Conservation (phyloP, 2,888 invertebrate species). For the Pammene fasciana region DNA sequence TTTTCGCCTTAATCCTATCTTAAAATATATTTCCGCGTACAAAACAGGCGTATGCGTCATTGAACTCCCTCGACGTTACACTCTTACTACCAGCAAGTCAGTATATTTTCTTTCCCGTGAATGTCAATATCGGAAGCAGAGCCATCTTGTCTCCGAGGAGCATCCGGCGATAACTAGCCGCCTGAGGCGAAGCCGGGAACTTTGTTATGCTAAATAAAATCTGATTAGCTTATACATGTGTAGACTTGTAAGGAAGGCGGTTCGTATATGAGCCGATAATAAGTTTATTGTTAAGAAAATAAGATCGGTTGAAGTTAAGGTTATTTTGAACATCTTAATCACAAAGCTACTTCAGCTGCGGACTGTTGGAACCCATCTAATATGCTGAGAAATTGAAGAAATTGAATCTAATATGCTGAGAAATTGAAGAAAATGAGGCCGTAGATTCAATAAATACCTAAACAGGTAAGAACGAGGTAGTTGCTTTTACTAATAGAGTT, state of each 20-base stretch:
- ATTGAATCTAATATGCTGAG: too few relatives aligned
- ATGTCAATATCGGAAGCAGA: conserved; percentile 29
- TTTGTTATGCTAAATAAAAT: conserved; percentile 40
- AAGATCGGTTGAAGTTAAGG: too few relatives aligned
- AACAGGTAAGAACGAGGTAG: too few relatives aligned
- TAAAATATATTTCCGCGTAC: not conserved
- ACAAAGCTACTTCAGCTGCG: too few relatives aligned
- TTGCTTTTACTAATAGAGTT: too few relatives aligned
- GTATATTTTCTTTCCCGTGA: conserved; percentile 30
- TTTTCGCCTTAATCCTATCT: not conserved
- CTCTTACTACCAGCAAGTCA: not conserved
- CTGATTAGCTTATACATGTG: conserved; percentile 25
- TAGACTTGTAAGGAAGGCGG: conserved; percentile 6
- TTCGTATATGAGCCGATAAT: not conserved
- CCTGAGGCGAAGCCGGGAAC: conserved; percentile 29
- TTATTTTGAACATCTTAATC: too few relatives aligned
- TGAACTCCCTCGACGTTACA: not conserved
- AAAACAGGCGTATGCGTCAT: not conserved
- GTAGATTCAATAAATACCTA: too few relatives aligned
- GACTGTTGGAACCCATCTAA: too few relatives aligned
- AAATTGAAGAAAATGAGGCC: too few relatives aligned
- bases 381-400: too few relatives aligned
- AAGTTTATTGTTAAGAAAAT: too few relatives aligned
- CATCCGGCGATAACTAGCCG: conserved; percentile 38
- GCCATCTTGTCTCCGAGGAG: conserved; percentile 38